Base-by-base conservation (phyloP, 2,888 invertebrate species). In the Sphinx pinastri region DNA sequence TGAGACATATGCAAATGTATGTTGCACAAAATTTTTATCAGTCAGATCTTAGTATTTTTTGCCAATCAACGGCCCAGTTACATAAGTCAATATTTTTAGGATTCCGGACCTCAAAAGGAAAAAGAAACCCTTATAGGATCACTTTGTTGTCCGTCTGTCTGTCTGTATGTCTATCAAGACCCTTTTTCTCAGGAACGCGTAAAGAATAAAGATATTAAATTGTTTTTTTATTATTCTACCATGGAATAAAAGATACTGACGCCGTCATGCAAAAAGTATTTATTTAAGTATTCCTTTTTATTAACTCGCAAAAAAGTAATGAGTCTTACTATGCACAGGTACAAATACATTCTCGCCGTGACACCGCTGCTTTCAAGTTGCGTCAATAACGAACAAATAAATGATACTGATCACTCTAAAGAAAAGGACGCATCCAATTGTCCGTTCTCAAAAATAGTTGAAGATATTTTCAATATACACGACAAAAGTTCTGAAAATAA, bases 391-490 rank as follows among this genome's bases (percentile, higher is more conserved):
- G 83, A 83, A 68, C 73, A 78, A 71, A 58, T 77, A 45, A 74
- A 79, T 10, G 13, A 81, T 71, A 71, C 74, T 70, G 71, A 73
- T 68, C 49, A 70, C 75, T 51, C 76, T 31, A 70, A 80, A 5
- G 75, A 82, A 74, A 81, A 81, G 25, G 86, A 85, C 3, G 84
- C 87, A 63, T 84, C 86, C 1, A 88, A 86, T 54, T 94, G 93
- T 75, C 91, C 93, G 0, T 92, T 88, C 58, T 85, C 91, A 14
- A 92, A 87, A 86, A 88, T 93, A 12, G 88, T 93, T 38, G 92
- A 93, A 85, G 93, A 93, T 38, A 91, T 93, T 31, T 92, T 93
- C 71, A 92, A 90, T 83, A 84, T 85, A 14, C 85, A 85, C 68
- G 90, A 89, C 70, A 89, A 82, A 79, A 87, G 81, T 16, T 81